Evolutionary conservation across 2,797 vertebrate species (phyloP).

Genomic region (Dendrocincla tyrannina): DNA sequence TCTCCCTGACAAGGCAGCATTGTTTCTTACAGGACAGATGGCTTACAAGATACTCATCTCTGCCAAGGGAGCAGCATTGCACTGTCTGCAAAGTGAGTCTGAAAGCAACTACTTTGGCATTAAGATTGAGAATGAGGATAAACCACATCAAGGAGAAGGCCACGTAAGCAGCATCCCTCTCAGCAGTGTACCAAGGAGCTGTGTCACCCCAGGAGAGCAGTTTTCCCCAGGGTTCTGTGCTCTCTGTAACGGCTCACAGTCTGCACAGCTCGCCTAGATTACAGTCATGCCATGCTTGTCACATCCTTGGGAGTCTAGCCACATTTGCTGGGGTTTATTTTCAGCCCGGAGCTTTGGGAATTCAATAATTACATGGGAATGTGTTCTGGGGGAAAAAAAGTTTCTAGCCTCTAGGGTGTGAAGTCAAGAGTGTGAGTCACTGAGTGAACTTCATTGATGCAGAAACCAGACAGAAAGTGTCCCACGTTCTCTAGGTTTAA

Average conservation of each 20-base stretch:
- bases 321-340: conserved; percentile 55
- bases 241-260: neutral
- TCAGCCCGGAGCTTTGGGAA: conserved; percentile 41
- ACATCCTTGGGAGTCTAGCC: conserved; percentile 47
- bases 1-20: conserved; percentile 8
- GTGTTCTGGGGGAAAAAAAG: neutral
- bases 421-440: conserved; percentile 64
- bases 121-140: neutral
- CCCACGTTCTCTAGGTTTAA: conserved; percentile 9
- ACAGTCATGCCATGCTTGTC: conserved; percentile 41
- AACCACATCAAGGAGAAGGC: neutral
- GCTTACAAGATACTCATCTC: conserved; percentile 4
- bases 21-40: conserved; percentile 56
- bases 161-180: neutral
- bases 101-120: neutral
- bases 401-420: conserved; percentile 52
- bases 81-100: conserved; percentile 3
- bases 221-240: neutral
- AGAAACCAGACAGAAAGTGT: conserved; percentile 40
- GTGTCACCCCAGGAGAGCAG: neutral
- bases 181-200: neutral
- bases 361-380: conserved; percentile 55
- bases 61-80: conserved; percentile 12
- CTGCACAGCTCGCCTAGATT: neutral
- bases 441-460: conserved; percentile 52